Evolutionary conservation across 2,113 vertebrate genomes (phyloP).

Genomic region (Alethe diademata): DNA sequence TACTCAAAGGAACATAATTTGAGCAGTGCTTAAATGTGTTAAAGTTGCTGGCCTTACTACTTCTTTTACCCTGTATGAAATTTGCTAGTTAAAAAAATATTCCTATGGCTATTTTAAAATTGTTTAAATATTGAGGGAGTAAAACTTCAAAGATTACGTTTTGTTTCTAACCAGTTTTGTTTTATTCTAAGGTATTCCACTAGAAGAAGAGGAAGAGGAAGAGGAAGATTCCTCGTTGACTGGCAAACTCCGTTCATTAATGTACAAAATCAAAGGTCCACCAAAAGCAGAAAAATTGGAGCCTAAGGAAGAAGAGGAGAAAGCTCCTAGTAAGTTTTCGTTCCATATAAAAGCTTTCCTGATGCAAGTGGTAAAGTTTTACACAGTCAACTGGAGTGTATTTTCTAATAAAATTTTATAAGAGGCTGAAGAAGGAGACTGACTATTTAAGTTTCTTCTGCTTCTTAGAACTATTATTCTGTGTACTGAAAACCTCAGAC

Average conservation of each 20-base stretch:
- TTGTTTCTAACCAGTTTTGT: constrained; percentile 15
- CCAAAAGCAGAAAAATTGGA: constrained; percentile 81
- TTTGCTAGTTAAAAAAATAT: background rate
- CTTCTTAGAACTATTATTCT: background rate
- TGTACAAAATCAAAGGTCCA: constrained; percentile 91
- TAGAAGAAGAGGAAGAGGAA: constrained; percentile 87
- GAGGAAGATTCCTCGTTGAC: constrained; percentile 85
- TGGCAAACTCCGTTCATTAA: constrained; percentile 85
- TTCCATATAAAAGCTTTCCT: background rate
- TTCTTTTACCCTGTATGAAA: background rate
- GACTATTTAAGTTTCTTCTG: background rate
- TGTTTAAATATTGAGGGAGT: background rate
- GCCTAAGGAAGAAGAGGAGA: constrained; percentile 80
- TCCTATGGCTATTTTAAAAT: background rate
- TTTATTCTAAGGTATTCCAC: constrained; percentile 86
- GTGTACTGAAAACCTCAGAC: background rate
- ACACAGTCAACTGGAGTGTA: background rate
- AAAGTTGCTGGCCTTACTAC: background rate
- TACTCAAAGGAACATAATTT: background rate
- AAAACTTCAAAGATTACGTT: background rate
- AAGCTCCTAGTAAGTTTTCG: constrained; percentile 85
- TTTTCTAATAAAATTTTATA: background rate
- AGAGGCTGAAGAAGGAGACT: background rate
- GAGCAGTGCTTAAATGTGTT: background rate
- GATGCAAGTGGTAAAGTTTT: background rate